Evolutionary conservation across 2,888 invertebrate genomes (phyloP), one percentile per base, ranked within the genome.

Genomic region (Hydraecia micacea): DNA sequence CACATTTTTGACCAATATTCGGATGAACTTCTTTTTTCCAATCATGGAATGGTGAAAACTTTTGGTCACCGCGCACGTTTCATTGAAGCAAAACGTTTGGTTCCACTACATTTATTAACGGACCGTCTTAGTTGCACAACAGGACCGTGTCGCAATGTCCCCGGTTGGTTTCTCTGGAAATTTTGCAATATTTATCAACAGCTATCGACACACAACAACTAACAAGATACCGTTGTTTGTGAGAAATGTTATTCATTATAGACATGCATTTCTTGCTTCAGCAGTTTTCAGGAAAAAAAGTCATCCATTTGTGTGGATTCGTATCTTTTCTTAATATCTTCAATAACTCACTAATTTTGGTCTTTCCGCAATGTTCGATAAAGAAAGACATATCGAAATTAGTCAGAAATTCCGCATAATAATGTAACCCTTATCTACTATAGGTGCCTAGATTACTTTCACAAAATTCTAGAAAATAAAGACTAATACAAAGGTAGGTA

Each of bases 41-140:
- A 69, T 4, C 25, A 52, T 15, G 9, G 13, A 72, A 32, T 69
- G 32, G 6, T 15, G 15, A 18, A 39, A 80, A 63, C n/a, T 70
- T 81, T 80, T 88, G 74, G 77, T 82, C 70, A 80, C 74, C 79
- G 68, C 79, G 73, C 75, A 66, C 72, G 76, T 89, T 77, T 86
- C 82, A 81, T 75, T 77, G 83, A 84, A 84, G 82, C 82, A 81
- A 79, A 89, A 85, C 80, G 86, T 85, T 87, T 94, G 93, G 93
- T 93, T 85, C 85, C 91, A 87, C 92, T 93, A 93, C 90, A 81
- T 86, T 90, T 90, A 90, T 91, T 92, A 93, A 91, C 93, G 91
- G 91, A 87, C 86, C 87, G 90, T 90, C 89, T 87, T 84, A 88
- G 91, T 93, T 93, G 91, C 91, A 88, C 92, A 91, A 92, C 92